Conservation (phyloP, 2,888 invertebrate genomes). For the Dioctria rufipes region DNA sequence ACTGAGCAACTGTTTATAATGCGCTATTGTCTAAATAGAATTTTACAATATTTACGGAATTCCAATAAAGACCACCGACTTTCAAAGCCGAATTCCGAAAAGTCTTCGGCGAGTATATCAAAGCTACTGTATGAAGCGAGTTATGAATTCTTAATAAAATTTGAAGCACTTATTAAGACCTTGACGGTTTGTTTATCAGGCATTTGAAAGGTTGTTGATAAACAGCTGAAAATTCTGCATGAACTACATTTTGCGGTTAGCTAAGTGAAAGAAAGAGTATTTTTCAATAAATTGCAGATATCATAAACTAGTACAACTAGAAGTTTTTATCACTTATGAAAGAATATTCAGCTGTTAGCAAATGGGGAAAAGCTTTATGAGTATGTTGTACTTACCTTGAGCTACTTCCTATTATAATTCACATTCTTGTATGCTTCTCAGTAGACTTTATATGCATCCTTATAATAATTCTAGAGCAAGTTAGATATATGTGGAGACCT, state of each 20-base stretch:
- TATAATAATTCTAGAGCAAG: too few relatives aligned
- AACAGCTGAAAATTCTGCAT: background rate
- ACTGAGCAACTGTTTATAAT: background rate
- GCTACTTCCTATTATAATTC: too few relatives aligned
- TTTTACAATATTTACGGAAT: background rate
- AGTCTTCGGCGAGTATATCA: background rate
- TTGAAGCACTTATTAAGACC: background rate
- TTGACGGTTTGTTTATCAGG: background rate
- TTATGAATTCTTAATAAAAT: background rate
- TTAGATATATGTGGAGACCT: too few relatives aligned
- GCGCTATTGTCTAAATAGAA: background rate
- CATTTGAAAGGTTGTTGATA: background rate
- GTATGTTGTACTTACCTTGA: too few relatives aligned
- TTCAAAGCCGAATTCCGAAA: background rate
- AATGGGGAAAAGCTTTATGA: too few relatives aligned
- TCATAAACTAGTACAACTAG: too few relatives aligned
- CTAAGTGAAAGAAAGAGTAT: too few relatives aligned
- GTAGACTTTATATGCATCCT: too few relatives aligned
- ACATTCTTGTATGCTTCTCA: too few relatives aligned
- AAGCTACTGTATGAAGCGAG: background rate
- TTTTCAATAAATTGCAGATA: too few relatives aligned
- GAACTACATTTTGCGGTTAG: background rate
- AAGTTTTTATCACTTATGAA: too few relatives aligned
- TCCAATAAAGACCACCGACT: background rate
- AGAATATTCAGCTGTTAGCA: too few relatives aligned